A percentile compares a stretch with the other conserved stretches of the same genome.
Conservation (phyloP, 1,140 invertebrate genomes). For the Formica exsecta region DNA sequence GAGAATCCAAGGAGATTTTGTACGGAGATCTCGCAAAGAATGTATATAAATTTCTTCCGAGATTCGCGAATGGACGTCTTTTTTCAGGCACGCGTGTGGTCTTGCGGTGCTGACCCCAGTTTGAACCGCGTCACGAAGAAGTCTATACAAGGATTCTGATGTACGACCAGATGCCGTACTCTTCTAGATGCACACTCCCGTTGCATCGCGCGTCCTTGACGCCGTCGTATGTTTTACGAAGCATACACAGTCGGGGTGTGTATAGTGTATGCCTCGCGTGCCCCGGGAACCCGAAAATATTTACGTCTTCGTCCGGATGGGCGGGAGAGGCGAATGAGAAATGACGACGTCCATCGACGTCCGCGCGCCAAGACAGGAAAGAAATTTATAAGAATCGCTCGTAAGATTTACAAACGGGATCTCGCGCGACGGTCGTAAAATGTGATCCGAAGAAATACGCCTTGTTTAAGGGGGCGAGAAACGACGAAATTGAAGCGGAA, state of each 20-base stretch:
- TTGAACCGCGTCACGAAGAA: slow-evolving; percentile 52
- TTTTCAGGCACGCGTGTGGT: slow-evolving; percentile 68
- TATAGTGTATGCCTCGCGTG: not conserved
- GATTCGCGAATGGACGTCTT: slow-evolving; percentile 1
- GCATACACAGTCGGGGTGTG: not conserved
- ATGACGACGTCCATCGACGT: slow-evolving; percentile 49
- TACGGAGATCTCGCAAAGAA: not conserved
- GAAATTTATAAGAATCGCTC: slow-evolving; percentile 67
- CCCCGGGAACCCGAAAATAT: slow-evolving; percentile 63
- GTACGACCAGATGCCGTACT: slow-evolving; percentile 65
- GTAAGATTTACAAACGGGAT: slow-evolving; percentile 68
- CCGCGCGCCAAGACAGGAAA: slow-evolving; percentile 29
- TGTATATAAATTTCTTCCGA: slow-evolving; percentile 1
- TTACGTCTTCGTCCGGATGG: slow-evolving; percentile 45
- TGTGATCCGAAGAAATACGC: slow-evolving; percentile 47
- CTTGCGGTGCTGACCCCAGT: slow-evolving; percentile 57
- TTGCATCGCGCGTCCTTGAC: slow-evolving; percentile 24
- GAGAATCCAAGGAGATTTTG: slow-evolving; percentile 3
- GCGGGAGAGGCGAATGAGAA: slow-evolving; percentile 59
- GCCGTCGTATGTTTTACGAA: slow-evolving; percentile 55
- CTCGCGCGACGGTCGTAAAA: slow-evolving; percentile 50
- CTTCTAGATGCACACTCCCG: slow-evolving; percentile 52
- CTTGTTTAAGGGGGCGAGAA: slow-evolving; percentile 33
- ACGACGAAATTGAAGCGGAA: slow-evolving; percentile 51
- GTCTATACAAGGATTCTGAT: slow-evolving; percentile 64